Evolutionary conservation across 30 jellyfish, hydroid and myxozoan genomes (phyloP).

Genomic region (Aurelia sp.): DNA sequence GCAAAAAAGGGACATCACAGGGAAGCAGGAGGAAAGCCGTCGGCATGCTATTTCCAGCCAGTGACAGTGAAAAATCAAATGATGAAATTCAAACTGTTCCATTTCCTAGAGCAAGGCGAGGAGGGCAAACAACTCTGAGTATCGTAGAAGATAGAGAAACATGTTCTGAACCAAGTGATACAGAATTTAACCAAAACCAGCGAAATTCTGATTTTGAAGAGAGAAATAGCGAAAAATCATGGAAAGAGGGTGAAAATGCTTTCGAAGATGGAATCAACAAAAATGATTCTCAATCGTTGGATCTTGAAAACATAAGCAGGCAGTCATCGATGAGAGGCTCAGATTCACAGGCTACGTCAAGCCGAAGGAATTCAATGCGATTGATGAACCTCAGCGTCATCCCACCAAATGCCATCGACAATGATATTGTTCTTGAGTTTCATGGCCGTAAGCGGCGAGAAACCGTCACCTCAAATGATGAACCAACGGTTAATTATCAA

Average conservation of each 20-base stretch:
- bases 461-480: conserved; percentile 11
- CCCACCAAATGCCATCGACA: conserved; percentile 4
- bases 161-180: too few relatives aligned
- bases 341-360: conserved; percentile 9
- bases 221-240: too few relatives aligned
- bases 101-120: conserved; percentile 8
- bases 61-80: too few relatives aligned
- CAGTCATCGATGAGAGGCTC: conserved; percentile 18
- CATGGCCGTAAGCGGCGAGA: conserved; percentile 5
- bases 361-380: conserved; percentile 56
- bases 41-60: neutral
- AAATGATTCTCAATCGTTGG: neutral
- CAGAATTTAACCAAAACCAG: too few relatives aligned
- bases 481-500: neutral
- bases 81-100: neutral
- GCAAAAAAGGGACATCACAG: neutral
- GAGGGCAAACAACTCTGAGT: neutral
- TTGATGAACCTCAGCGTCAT: conserved; percentile 35
- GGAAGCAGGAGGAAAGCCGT: conserved; percentile 9
- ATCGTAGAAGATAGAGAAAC: too few relatives aligned
- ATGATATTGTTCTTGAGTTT: too few relatives aligned
- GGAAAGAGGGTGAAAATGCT: neutral
- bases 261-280: neutral
- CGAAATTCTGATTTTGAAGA: too few relatives aligned
- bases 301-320: neutral